Evolutionary conservation across 2,113 vertebrate genomes (phyloP).

Genomic region (Neolamprologus fasciatus): DNA sequence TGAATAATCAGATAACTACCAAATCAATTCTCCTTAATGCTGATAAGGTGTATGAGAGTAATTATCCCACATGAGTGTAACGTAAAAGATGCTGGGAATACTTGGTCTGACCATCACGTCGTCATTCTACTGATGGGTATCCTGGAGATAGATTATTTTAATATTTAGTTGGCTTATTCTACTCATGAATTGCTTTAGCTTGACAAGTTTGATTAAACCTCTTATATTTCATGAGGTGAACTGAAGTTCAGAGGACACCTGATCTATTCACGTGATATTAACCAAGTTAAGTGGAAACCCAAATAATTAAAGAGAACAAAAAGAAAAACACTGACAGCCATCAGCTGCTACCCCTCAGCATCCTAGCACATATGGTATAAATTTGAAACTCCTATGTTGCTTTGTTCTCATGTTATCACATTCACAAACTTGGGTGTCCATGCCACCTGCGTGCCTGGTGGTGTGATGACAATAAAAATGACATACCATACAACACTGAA

Average conservation of each 20-base stretch:
- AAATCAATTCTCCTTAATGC: background rate
- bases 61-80: background rate
- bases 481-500: background rate
- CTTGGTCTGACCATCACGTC: background rate
- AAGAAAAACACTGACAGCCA: background rate
- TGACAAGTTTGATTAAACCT: background rate
- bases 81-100: background rate
- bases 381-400: background rate
- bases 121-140: background rate
- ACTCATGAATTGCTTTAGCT: background rate
- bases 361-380: background rate
- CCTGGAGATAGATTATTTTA: background rate
- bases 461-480: background rate
- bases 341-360: background rate
- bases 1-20: background rate
- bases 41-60: background rate
- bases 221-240: background rate
- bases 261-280: background rate
- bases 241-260: background rate
- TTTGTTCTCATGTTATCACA: background rate
- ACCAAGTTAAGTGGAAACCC: background rate
- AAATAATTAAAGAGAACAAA: background rate
- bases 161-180: background rate
- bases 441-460: background rate
- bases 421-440: background rate